Evolutionary conservation across 2,888 invertebrate genomes (phyloP), one percentile per base, ranked within the genome.

Genomic region (Ophioninae sp.): DNA sequence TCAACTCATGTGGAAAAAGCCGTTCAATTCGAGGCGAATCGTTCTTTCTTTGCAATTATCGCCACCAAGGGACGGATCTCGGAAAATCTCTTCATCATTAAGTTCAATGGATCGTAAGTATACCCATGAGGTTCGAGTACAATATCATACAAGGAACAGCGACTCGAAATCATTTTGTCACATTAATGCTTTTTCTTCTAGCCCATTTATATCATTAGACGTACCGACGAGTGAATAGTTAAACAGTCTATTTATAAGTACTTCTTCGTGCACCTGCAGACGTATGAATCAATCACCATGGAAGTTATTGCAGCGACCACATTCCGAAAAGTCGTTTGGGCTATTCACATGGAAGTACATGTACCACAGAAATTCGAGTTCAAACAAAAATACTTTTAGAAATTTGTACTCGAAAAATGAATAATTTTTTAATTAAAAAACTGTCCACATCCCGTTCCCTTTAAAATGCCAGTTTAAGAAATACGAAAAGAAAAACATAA

Each of bases 1-100:
- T 39, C 65, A 2, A 65, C n/a, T 23, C 17, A 6, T 3, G 37
- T 13, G 13, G 17, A 7, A 39, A 8, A 8, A 65, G 8, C 39
- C 7, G 6, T 65, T 39, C 37, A 65, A 65, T 65, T 65, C 7
- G 39, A 39, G 2, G 65, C 8, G 39, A 39, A 65, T n/a, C 20
- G n/a, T 65, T 17, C 39, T n/a, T 65, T 65, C 65, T 39, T 65
- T n/a, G 65, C 65, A n/a, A 20, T 65, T n/a, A 65, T 65, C 7
- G 39, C 39, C 17, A 65, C 65, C 8, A 65, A 65, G 65, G 65
- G 39, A 65, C 7, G n/a, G 10, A 20, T 65, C 20, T 6, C 20
- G 10, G 20, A 41, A 8, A 39, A 65, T 41, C 20, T 65, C 6
- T 41, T 41, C 7, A n/a, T 10, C 41, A 65, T 65, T 20, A 65